Evolutionary conservation across 2,113 vertebrate genomes (phyloP).

Genomic region (Xiphophorus maculatus): DNA sequence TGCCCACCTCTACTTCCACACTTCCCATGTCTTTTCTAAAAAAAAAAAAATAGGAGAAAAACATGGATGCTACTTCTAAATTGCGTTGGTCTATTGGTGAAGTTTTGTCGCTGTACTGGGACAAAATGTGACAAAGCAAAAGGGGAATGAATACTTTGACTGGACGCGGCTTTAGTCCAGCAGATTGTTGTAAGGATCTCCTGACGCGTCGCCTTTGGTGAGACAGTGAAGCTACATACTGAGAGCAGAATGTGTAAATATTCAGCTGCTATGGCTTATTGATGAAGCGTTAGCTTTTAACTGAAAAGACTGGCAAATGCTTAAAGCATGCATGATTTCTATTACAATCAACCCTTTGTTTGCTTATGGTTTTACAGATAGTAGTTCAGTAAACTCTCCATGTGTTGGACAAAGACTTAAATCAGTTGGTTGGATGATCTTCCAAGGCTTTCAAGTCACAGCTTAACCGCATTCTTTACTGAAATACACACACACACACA

Average conservation of each 20-base stretch:
- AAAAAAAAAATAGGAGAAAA: too few relatives aligned
- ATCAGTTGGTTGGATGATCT: background rate
- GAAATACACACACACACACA: too few relatives aligned
- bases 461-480: too few relatives aligned
- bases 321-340: constrained; percentile 79
- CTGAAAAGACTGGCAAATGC: constrained; percentile 86
- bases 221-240: background rate
- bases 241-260: background rate
- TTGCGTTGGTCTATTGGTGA: background rate
- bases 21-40: too few relatives aligned
- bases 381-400: constrained; percentile 23
- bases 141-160: background rate
- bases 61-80: too few relatives aligned
- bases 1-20: too few relatives aligned
- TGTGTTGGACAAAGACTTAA: background rate
- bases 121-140: background rate
- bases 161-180: background rate
- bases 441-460: background rate
- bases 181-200: background rate
- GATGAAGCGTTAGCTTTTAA: constrained; percentile 68
- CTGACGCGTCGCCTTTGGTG: background rate
- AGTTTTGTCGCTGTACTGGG: background rate
- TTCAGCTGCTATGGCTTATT: background rate
- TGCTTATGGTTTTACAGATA: constrained; percentile 60
- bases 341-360: constrained; percentile 74